phyloP scores from a whole-genome alignment of 2,113 vertebrate genomes.

The Hepsetus odoe region DNA sequence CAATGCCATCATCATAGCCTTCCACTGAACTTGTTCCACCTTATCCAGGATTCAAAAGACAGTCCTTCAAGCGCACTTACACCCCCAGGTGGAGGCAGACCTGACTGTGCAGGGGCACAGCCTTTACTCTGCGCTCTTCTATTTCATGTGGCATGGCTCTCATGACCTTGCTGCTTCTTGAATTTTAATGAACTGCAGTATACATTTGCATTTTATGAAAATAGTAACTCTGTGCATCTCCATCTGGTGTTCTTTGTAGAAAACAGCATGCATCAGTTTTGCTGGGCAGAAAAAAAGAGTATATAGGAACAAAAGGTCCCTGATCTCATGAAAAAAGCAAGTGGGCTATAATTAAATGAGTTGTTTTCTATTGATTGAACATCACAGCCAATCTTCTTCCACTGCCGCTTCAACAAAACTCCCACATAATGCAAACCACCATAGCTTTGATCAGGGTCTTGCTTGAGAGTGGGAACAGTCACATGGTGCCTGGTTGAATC shows the following conservation, averaged over 20 bases:
- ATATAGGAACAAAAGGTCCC: constrained; percentile 46
- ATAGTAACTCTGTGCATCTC: constrained; percentile 51
- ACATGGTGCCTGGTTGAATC: constrained; percentile 15
- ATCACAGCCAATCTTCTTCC: background rate
- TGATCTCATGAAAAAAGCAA: constrained; percentile 47
- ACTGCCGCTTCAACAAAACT: constrained; percentile 13
- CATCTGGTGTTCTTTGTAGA: constrained; percentile 70
- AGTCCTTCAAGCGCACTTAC: background rate
- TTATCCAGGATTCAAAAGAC: background rate
- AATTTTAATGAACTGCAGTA: constrained; percentile 46
- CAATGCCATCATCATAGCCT: background rate
- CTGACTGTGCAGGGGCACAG: background rate
- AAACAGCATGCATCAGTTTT: constrained; percentile 72
- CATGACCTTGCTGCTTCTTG: constrained; percentile 39
- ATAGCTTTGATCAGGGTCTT: constrained; percentile 4
- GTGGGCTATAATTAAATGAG: constrained; percentile 34
- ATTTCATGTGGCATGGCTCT: constrained; percentile 17
- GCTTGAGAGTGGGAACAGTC: background rate
- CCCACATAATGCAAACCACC: background rate
- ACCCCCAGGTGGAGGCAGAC: background rate
- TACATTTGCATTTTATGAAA: constrained; percentile 68
- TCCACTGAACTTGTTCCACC: background rate
- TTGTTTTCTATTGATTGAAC: background rate
- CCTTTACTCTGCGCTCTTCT: constrained; percentile 20
- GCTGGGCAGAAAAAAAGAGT: constrained; percentile 40